These are phyloP conservation scores for Lithobates sylvaticus DNA, from an alignment of 2,797 vertebrate species.

Conservation along the genomic window DNA sequence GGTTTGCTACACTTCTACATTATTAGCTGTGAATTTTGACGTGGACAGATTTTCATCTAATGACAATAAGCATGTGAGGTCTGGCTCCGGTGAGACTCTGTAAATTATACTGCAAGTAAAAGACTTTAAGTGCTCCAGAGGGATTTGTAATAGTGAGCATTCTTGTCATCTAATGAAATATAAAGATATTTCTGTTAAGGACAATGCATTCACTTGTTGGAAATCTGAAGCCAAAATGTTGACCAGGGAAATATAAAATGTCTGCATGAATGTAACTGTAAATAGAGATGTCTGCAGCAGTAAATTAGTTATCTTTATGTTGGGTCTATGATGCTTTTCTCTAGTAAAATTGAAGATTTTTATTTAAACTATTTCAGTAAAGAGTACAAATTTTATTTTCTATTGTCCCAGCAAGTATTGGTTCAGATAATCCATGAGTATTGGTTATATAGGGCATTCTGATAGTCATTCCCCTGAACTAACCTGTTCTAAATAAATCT, in stretches of 20 bases:
- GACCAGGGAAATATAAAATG: conserved; percentile 23
- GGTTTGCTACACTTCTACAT: conserved; percentile 34
- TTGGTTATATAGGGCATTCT: too few species aligned
- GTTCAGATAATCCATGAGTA: too few species aligned
- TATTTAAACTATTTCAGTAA: too few species aligned
- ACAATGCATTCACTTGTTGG: conserved; percentile 24
- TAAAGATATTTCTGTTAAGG: conserved; percentile 13
- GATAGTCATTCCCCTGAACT: too few species aligned
- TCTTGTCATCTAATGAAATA: conserved; percentile 21
- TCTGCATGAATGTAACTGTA: background rate
- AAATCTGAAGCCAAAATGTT: conserved; percentile 26
- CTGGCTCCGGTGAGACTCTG: background rate
- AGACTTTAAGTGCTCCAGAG: conserved; percentile 6
- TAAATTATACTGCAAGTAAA: conserved; percentile 35
- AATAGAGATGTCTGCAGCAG: conserved; percentile 1
- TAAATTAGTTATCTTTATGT: background rate
- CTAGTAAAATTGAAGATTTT: background rate
- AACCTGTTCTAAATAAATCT: too few species aligned
- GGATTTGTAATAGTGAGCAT: background rate
- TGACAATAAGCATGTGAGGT: conserved; percentile 18
- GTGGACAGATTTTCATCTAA: conserved; percentile 29
- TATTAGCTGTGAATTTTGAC: conserved; percentile 25
- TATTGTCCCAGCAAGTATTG: too few species aligned
- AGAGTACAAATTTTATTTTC: too few species aligned
- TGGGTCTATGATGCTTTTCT: background rate